phyloP scores from a whole-genome alignment of 2,888 invertebrate species.

The Tipula lateralis region DNA sequence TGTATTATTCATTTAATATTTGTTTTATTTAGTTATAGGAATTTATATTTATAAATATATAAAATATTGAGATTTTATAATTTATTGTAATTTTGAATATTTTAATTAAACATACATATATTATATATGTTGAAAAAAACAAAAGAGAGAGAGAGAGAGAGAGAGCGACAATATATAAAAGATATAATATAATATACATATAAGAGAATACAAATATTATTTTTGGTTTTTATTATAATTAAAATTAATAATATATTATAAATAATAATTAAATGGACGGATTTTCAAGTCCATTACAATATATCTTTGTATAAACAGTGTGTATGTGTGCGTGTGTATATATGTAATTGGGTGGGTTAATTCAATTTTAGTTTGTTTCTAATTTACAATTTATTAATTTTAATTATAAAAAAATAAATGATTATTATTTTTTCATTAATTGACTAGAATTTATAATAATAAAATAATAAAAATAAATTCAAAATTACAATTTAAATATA shows the following conservation, averaged over 20 bases:
- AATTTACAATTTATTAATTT: conserved; percentile 11
- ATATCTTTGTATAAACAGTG: not conserved
- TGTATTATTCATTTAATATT: not conserved
- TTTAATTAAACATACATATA: not conserved
- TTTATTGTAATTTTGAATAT: conserved; percentile 19
- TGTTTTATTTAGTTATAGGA: not conserved
- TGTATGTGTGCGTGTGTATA: not conserved
- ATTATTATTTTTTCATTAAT: not conserved
- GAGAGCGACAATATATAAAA: not conserved
- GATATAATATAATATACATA: not conserved
- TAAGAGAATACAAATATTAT: not conserved
- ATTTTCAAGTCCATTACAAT: conserved; percentile 13
- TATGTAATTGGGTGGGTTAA: not conserved
- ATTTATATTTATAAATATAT: not conserved
- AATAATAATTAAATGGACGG: conserved; percentile 24
- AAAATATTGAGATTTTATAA: not conserved
- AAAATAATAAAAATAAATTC: conserved; percentile 7
- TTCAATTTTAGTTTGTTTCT: not conserved
- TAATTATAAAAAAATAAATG: conserved; percentile 14
- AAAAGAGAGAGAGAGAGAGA: not conserved
- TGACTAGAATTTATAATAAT: not conserved
- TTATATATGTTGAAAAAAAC: too few relatives aligned
- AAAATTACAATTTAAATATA: not conserved
- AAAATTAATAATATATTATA: conserved; percentile 15
- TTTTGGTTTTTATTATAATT: not conserved